Conservation (phyloP, 2,797 vertebrate species). For the Schizopygopsis malacanthus region DNA sequence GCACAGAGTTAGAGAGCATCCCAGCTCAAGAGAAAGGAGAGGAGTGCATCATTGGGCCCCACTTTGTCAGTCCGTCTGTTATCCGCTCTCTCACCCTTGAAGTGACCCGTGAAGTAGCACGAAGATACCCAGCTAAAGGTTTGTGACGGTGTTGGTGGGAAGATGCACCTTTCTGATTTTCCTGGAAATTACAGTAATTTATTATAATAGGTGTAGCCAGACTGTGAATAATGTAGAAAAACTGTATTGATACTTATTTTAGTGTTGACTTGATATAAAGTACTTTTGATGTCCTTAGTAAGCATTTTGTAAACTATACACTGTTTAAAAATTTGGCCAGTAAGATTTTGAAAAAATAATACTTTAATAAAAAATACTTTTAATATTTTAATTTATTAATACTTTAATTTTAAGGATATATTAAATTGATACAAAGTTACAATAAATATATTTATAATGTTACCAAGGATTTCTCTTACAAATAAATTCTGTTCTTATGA, state of each 20-base stretch:
- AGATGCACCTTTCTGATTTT: neutral
- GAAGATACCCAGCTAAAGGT: slow-evolving; percentile 64
- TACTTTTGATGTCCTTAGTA: neutral
- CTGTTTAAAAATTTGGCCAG: neutral
- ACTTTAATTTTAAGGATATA: neutral
- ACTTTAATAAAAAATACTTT: too few species aligned
- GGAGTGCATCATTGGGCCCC: slow-evolving; percentile 90
- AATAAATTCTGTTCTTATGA: neutral
- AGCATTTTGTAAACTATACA: neutral
- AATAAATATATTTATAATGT: neutral
- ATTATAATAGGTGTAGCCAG: neutral
- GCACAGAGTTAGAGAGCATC: slow-evolving; percentile 71
- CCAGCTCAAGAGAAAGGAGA: slow-evolving; percentile 86
- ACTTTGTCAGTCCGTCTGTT: slow-evolving; percentile 94
- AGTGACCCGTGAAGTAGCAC: slow-evolving; percentile 86
- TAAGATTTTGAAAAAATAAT: neutral
- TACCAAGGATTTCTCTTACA: neutral
- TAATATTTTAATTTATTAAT: too few species aligned
- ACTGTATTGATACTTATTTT: neutral
- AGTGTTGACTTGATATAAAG: neutral
- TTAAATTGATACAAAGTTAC: neutral
- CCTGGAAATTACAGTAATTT: neutral
- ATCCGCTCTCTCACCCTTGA: slow-evolving; percentile 91
- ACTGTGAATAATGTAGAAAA: neutral
- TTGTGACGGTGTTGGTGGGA: neutral